These are phyloP conservation scores for Alosa alosa DNA, from an alignment of 2,113 vertebrate genomes.

Conservation along the genomic window DNA sequence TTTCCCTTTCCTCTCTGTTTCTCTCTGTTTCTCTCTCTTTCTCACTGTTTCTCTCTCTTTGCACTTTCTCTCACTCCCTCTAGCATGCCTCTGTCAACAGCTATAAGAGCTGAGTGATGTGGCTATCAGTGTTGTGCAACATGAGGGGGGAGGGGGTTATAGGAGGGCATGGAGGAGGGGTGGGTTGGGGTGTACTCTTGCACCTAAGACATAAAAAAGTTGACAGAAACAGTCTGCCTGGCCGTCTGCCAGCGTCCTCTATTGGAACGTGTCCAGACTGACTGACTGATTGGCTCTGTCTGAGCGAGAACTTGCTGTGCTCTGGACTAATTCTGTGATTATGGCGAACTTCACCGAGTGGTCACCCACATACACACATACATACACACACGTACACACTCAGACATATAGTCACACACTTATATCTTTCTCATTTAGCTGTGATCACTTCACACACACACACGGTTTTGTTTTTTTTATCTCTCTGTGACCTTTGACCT, in stretches of 20 bases:
- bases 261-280: neutral
- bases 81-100: neutral
- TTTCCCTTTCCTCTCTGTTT: neutral
- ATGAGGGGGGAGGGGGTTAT: neutral
- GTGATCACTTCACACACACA: neutral
- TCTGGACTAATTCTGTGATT: neutral
- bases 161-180: neutral
- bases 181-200: no score
- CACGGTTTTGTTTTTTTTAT: neutral
- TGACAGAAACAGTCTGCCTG: neutral
- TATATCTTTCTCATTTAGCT: neutral
- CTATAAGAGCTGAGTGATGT: neutral
- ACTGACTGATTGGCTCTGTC: neutral
- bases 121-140: neutral
- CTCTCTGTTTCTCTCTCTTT: no score
- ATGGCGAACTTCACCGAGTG: no score
- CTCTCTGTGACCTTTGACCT: neutral
- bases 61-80: neutral
- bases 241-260: neutral
- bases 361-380: neutral
- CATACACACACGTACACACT: neutral
- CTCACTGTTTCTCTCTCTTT: neutral
- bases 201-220: no score
- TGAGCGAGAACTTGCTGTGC: conserved; percentile 1
- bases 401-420: neutral